phyloP scores from a whole-genome alignment of 2,888 invertebrate genomes.

The Sussaba pulchella region DNA sequence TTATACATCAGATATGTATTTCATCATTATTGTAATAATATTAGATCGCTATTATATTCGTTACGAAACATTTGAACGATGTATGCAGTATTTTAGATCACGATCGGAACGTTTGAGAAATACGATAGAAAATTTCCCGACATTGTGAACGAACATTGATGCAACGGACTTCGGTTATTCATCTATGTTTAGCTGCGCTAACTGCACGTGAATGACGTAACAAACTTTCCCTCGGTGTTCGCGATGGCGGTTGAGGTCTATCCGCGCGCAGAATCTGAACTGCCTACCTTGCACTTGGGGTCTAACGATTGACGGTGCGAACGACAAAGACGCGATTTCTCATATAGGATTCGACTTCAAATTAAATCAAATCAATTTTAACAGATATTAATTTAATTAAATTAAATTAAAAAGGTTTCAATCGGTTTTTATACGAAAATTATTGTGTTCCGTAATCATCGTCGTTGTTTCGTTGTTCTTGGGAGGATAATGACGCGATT shows the following conservation, averaged over 20 bases:
- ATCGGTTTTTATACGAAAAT: background rate
- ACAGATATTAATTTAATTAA: too few relatives aligned
- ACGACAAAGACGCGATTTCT: background rate
- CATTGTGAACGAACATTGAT: background rate
- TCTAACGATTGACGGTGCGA: conserved; percentile 19
- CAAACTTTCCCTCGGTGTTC: conserved; percentile 78
- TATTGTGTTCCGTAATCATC: background rate
- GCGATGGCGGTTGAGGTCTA: conserved; percentile 62
- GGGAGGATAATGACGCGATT: too few relatives aligned
- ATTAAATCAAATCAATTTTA: too few relatives aligned
- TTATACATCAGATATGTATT: too few relatives aligned
- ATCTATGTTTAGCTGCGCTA: conserved; percentile 35
- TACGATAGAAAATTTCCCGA: background rate
- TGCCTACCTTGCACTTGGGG: conserved; percentile 79
- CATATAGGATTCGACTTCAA: too few relatives aligned
- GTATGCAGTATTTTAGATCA: too few relatives aligned
- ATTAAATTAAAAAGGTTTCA: too few relatives aligned
- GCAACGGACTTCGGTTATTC: conserved; percentile 37
- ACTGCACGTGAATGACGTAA: conserved; percentile 74
- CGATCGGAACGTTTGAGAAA: too few relatives aligned
- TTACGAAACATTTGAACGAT: too few relatives aligned
- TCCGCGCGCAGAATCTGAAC: conserved; percentile 59
- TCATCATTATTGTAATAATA: too few relatives aligned
- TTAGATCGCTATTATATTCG: too few relatives aligned
- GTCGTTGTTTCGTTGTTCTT: conserved; percentile 6